Evolutionary conservation across 2,888 invertebrate species (phyloP).

Genomic region (Spicauda simplicius): DNA sequence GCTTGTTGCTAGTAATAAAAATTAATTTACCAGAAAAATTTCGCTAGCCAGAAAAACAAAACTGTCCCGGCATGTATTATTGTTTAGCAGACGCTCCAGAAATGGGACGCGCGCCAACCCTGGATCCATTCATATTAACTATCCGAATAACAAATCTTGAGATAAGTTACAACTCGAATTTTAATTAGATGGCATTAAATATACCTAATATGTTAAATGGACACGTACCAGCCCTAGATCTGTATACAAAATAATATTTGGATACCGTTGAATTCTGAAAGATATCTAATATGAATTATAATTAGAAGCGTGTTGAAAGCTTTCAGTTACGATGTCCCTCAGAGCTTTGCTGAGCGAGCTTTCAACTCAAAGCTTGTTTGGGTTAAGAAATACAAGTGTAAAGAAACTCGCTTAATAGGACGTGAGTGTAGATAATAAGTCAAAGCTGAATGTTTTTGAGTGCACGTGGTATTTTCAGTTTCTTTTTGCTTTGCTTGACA

Average conservation of each 20-base stretch:
- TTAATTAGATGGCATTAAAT: too few species aligned
- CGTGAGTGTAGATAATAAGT: conserved; percentile 9
- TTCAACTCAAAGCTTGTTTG: conserved; percentile 17
- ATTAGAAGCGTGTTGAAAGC: conserved; percentile 5
- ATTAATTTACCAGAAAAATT: conserved; percentile 8
- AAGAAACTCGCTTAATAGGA: conserved; percentile 5
- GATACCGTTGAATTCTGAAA: neutral
- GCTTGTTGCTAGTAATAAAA: conserved; percentile 10
- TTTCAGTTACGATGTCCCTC: neutral
- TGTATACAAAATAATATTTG: conserved; percentile 2
- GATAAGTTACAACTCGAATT: too few species aligned
- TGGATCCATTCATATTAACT: neutral
- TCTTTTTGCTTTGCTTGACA: too few species aligned
- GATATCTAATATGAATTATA: conserved; percentile 3
- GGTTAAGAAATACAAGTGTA: conserved; percentile 7
- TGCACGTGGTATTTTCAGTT: neutral
- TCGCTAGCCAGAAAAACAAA: neutral
- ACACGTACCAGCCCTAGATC: neutral
- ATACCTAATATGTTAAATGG: neutral
- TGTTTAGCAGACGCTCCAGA: neutral
- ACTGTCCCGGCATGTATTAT: conserved; percentile 1
- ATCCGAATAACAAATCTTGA: neutral
- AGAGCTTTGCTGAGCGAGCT: neutral
- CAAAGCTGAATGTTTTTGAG: conserved; percentile 7
- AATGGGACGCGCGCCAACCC: conserved; percentile 1